Evolutionary conservation across 2,797 vertebrate species (phyloP).

Genomic region (Orientallactaga sibirica): DNA sequence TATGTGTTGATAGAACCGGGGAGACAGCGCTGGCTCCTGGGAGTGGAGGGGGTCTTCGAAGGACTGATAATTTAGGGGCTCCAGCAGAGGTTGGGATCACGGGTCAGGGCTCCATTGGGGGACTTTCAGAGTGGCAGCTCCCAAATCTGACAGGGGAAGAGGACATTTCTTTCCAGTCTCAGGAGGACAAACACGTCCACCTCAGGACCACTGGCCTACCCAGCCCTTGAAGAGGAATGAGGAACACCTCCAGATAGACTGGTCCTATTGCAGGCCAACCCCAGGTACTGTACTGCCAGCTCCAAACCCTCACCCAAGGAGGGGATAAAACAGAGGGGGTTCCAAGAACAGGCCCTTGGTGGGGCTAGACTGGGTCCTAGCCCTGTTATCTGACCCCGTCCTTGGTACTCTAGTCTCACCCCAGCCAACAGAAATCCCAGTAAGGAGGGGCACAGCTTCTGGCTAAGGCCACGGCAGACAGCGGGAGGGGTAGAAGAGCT

Average conservation of each 20-base stretch:
- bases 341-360: background rate
- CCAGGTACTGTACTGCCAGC: background rate
- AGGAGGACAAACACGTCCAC: background rate
- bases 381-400: background rate
- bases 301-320: background rate
- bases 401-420: background rate
- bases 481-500: background rate
- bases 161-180: background rate
- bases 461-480: background rate
- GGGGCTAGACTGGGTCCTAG: background rate
- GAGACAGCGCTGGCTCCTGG: background rate
- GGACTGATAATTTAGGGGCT: rapidly evolving
- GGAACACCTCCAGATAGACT: no score
- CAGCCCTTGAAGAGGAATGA: rapidly evolving
- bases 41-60: rapidly evolving
- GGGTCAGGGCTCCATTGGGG: rapidly evolving
- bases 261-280: background rate
- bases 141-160: background rate
- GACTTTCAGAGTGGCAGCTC: background rate
- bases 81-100: background rate
- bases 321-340: background rate
- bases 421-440: background rate
- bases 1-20: rapidly evolving
- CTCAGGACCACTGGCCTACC: background rate
- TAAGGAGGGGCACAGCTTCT: background rate